Conservation (phyloP, 2,888 invertebrate species). For the Torymus texanus region DNA sequence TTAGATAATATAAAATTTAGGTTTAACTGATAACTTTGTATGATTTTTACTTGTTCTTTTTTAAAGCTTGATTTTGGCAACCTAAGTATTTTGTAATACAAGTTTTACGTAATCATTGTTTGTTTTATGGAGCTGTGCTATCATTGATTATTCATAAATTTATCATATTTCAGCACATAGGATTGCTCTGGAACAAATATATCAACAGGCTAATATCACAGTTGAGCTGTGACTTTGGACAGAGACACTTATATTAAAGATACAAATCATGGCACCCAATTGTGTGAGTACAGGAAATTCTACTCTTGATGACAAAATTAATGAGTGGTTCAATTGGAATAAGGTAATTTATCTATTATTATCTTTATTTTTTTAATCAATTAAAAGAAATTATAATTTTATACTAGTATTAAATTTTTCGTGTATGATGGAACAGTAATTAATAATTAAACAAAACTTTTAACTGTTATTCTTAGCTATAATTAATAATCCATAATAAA, state of each 20-base stretch:
- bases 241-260: slow-evolving; percentile 8
- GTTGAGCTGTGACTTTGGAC: slow-evolving; percentile 34
- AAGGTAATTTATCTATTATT: slow-evolving; percentile 76
- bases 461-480: slow-evolving; percentile 29
- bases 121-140: not conserved
- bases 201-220: slow-evolving; percentile 19
- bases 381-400: not conserved
- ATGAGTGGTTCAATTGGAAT: slow-evolving; percentile 86
- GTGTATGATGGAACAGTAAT: slow-evolving; percentile 29
- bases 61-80: slow-evolving; percentile 7
- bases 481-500: not conserved
- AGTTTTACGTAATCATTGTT: slow-evolving; percentile 17
- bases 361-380: not conserved
- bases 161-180: slow-evolving; percentile 42
- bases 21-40: too few species aligned
- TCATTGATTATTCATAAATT: slow-evolving; percentile 27
- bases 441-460: slow-evolving; percentile 9
- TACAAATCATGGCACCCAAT: slow-evolving; percentile 55
- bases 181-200: slow-evolving; percentile 20
- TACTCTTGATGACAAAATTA: slow-evolving; percentile 81
- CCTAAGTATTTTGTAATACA: slow-evolving; percentile 10
- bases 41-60: slow-evolving; percentile 2
- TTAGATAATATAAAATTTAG: not conserved
- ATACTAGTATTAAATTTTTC: not conserved
- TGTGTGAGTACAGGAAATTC: slow-evolving; percentile 76